Conservation (phyloP, 23 tunicate species). For the Ascidia mentula region DNA sequence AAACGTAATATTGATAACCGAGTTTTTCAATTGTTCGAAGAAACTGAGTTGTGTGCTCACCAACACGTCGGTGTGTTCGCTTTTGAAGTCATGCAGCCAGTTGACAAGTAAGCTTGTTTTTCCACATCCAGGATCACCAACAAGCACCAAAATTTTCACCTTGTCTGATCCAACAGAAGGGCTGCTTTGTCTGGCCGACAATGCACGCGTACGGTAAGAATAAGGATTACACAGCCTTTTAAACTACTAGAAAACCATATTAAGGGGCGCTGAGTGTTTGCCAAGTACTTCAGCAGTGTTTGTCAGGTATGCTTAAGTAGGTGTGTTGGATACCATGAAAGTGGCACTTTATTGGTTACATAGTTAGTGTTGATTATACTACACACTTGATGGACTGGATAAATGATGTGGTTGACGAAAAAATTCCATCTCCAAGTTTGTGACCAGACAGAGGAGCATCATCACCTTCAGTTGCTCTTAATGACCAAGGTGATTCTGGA, state of each 20-base stretch:
- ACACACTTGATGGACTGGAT: slow-evolving; percentile 37
- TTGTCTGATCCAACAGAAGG: not conserved
- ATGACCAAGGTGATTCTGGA: no score
- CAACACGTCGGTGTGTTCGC: slow-evolving; percentile 24
- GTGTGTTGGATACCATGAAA: no score
- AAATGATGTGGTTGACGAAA: slow-evolving; percentile 52
- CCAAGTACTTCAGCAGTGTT: no score
- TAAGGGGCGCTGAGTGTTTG: no score
- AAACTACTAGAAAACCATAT: no score
- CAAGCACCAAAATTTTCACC: slow-evolving; percentile 35
- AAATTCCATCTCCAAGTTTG: slow-evolving; percentile 63
- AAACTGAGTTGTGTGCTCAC: slow-evolving; percentile 9
- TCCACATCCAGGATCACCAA: slow-evolving; percentile 74
- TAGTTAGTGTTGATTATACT: no score
- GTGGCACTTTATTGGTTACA: no score
- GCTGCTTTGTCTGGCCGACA: no score
- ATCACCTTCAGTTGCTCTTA: not conserved
- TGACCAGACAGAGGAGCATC: slow-evolving; percentile 12
- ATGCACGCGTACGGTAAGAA: no score
- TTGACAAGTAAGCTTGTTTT: slow-evolving; percentile 44
- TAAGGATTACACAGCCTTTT: no score
- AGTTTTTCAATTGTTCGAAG: not conserved
- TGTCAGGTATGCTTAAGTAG: no score
- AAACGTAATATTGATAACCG: not conserved
- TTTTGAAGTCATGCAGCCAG: slow-evolving; percentile 56